Base-by-base conservation (phyloP, 2,888 invertebrate species). In the Athalia circularis region DNA sequence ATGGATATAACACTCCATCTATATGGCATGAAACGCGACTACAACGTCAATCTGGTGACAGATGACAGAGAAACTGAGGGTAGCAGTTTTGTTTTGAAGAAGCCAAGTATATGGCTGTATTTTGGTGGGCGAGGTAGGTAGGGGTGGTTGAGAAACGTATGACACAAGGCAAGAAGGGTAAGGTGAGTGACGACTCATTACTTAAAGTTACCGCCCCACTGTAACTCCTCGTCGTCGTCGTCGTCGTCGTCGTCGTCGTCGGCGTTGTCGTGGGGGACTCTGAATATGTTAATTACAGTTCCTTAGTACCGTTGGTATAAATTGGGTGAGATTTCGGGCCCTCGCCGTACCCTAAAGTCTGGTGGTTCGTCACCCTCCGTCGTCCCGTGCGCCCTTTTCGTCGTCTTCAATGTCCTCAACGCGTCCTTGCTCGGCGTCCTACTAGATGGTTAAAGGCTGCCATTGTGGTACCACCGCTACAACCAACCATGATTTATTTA, bases 231-330 rank as follows among this genome's bases (percentile, higher is more conserved):
- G 62, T 57, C 70, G 57, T 45, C 57, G 4, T 29, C 62, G 5
- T 6, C 50, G 67, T n/a, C n/a, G n/a, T n/a, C n/a, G n/a, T n/a
- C n/a, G n/a, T 61, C 61, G 15, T 61, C 62, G 62, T 62, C 61
- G 29, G 8, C 67, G 68, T 29, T 52, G 9, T 50, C 78, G 81
- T 83, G 72, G 52, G 68, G 65, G 68, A 50, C 52, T 61, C 68
- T 77, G 48, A 68, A 77, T 77, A 77, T 68, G 77, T 77, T 77
- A 77, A 77, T 77, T 68, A 77, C 77, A 77, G 52, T 77, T 59
- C 61, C 77, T 77, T 70, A 67, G 61, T 61, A 70, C 62, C 68
- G 68, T 47, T 61, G 61, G 61, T 77, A 77, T 77, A 77, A 77
- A 70, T 77, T 77, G 68, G 77, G 68, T 70, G 77, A 77, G 77